Percentiles rank a stretch among this genome's conserved stretches.
These are phyloP conservation scores for Halcyon chelicuti DNA, from an alignment of 2,797 vertebrate species.

Conservation along the genomic window DNA sequence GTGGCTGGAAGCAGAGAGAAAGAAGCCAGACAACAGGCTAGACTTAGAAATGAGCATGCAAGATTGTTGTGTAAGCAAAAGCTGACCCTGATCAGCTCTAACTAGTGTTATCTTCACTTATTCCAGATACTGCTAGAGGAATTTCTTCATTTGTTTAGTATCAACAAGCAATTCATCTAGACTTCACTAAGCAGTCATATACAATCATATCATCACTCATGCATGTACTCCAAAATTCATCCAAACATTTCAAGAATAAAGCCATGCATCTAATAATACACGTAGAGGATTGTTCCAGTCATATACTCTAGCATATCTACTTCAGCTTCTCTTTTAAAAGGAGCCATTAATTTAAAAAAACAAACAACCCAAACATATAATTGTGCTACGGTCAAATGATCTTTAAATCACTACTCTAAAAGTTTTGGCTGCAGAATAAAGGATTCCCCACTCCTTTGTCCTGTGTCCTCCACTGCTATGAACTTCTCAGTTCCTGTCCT, in stretches of 20 bases:
- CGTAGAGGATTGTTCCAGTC: background rate
- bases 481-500: background rate
- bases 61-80: background rate
- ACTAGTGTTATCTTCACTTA: background rate
- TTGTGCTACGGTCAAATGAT: background rate
- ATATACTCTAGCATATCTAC: background rate
- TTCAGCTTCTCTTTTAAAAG: background rate
- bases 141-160: slow-evolving; percentile 60
- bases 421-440: background rate
- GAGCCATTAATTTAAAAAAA: background rate
- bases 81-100: background rate
- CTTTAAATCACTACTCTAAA: background rate
- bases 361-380: too few relatives aligned
- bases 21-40: background rate
- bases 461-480: background rate
- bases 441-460: background rate
- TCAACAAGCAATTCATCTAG: slow-evolving; percentile 45
- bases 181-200: slow-evolving; percentile 24
- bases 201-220: slow-evolving; percentile 7
- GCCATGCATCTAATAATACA: background rate
- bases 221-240: background rate
- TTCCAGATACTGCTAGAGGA: slow-evolving; percentile 11
- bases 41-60: background rate
- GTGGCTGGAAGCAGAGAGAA: background rate
- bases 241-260: background rate